Evolutionary conservation across 1,140 invertebrate genomes (phyloP).

Genomic region (Drosophila nigromelanica): DNA sequence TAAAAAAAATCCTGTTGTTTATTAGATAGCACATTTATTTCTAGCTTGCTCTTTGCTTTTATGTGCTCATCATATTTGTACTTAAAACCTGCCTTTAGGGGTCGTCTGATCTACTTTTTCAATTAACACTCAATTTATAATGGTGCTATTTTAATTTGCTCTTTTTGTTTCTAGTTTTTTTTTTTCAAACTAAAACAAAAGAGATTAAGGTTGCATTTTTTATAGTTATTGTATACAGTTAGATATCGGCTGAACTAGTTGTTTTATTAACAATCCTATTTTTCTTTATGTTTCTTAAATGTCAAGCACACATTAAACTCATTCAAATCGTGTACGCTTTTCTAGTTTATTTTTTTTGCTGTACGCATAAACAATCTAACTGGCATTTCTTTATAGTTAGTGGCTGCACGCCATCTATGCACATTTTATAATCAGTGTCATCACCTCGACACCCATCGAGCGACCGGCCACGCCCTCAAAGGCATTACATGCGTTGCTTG

Average conservation of each 20-base stretch:
- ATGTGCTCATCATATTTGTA: no score
- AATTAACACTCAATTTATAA: not conserved
- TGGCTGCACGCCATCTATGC: slow-evolving; percentile 20
- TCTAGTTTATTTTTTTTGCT: not conserved
- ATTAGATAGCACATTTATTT: no score
- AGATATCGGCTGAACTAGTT: not conserved
- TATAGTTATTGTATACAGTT: no score
- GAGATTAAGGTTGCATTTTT: no score
- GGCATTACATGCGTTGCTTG: slow-evolving; percentile 25
- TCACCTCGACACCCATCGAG: slow-evolving; percentile 64
- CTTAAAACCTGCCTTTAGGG: no score
- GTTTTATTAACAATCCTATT: slow-evolving; percentile 8
- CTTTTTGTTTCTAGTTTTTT: not conserved
- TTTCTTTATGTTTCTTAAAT: slow-evolving; percentile 22
- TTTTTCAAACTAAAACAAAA: no score
- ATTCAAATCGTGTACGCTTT: not conserved
- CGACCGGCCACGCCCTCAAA: slow-evolving; percentile 23
- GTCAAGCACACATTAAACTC: not conserved
- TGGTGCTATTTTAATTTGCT: not conserved
- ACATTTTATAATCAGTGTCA: slow-evolving; percentile 79
- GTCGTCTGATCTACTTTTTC: not conserved
- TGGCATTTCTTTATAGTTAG: slow-evolving; percentile 4
- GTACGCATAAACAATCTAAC: not conserved
- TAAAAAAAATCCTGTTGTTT: no score
- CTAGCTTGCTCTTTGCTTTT: not conserved